phyloP scores from a whole-genome alignment of 37 sponge, comb jelly and placozoan genomes.

The Cladorhizidae sp. region DNA sequence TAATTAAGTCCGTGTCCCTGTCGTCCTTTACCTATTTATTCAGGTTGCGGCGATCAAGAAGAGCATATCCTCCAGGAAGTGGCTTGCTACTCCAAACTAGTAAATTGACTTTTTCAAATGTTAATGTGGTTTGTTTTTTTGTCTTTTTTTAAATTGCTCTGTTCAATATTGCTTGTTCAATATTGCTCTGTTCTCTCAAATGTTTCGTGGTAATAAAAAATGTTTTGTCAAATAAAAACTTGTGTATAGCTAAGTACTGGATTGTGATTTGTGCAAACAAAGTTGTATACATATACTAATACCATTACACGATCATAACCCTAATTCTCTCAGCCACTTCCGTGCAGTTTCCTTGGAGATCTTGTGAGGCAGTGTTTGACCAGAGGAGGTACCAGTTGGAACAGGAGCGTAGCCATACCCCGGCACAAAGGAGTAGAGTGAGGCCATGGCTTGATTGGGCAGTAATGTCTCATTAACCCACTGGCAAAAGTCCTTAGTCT shows the following conservation, averaged over 20 bases:
- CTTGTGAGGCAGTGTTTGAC: not conserved
- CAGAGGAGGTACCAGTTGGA: not conserved
- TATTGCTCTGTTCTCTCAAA: too few relatives aligned
- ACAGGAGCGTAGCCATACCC: constrained; percentile 5
- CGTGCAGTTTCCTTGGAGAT: constrained; percentile 8
- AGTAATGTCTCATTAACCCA: not conserved
- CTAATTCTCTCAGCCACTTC: not conserved
- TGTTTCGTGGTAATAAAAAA: too few relatives aligned
- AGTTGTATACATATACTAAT: too few relatives aligned
- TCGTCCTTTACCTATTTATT: constrained; percentile 3
- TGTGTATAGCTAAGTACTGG: too few relatives aligned
- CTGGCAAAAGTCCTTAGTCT: not conserved
- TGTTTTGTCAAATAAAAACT: too few relatives aligned
- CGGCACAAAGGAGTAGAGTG: not conserved
- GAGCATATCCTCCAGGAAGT: constrained; percentile 18
- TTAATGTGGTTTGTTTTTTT: too few relatives aligned
- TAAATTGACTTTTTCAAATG: not conserved
- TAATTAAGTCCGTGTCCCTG: not conserved
- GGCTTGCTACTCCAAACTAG: constrained; percentile 5
- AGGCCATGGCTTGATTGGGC: not conserved
- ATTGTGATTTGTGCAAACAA: too few relatives aligned
- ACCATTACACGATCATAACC: not conserved
- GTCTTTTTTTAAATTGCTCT: too few relatives aligned
- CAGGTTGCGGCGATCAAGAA: constrained; percentile 15
- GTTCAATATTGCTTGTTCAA: too few relatives aligned